Conservation (phyloP, 2,113 vertebrate genomes). For the Phaetusa simplex region DNA sequence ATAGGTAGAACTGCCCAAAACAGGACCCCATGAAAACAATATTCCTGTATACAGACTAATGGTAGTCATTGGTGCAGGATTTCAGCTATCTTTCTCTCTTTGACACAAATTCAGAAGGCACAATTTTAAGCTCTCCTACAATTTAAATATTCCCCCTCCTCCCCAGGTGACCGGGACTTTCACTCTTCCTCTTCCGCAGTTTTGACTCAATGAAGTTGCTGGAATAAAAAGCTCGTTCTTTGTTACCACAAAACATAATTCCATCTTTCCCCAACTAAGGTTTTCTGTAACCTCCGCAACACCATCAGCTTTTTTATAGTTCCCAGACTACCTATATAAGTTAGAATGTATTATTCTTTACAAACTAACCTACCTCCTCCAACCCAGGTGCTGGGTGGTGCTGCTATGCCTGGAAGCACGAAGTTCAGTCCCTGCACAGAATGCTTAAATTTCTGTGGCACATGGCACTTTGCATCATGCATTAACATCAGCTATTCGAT, state of each 20-base stretch:
- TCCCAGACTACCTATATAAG: not conserved
- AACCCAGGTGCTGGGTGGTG: fast-evolving
- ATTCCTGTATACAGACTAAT: fast-evolving
- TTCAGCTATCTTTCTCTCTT: not conserved
- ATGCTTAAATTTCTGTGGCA: not conserved
- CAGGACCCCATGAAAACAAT: not conserved
- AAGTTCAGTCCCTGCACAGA: not conserved
- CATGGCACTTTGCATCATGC: not conserved
- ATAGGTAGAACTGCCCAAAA: not conserved
- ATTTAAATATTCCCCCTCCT: not conserved
- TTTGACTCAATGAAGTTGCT: fast-evolving
- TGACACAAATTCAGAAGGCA: not conserved
- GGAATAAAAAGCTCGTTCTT: not conserved
- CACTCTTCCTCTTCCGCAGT: not conserved
- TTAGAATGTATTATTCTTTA: not conserved
- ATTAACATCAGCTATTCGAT: not conserved
- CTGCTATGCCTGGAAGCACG: not conserved
- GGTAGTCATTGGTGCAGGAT: fast-evolving
- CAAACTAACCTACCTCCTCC: fast-evolving
- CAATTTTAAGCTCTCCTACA: not conserved
- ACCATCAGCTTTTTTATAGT: not conserved
- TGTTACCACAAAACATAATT: not conserved
- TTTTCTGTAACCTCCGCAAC: not conserved
- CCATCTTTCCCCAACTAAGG: not conserved
- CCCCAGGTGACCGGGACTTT: not conserved